phyloP scores from a whole-genome alignment of 2,113 vertebrate species.

The Strix aluco region DNA sequence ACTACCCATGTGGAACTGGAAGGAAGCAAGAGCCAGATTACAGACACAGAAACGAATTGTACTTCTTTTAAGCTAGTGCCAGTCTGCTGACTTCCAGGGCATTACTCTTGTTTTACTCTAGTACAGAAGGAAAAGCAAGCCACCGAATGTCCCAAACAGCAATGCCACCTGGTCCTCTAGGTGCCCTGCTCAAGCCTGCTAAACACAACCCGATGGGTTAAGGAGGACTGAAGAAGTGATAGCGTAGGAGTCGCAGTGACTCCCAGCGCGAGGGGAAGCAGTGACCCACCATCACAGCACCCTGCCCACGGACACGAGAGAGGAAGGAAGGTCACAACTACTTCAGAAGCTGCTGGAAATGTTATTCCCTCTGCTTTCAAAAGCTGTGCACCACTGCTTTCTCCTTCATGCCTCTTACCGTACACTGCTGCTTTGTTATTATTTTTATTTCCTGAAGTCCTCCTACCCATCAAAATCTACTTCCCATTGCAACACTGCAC shows the following conservation, averaged over 20 bases:
- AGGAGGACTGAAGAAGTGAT: background rate
- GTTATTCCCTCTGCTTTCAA: background rate
- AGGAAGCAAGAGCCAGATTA: background rate
- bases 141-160: background rate
- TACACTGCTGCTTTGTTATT: background rate
- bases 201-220: background rate
- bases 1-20: background rate
- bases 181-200: background rate
- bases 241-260: accelerated
- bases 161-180: background rate
- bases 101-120: background rate
- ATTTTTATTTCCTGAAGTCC: conserved; percentile 9
- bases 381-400: background rate
- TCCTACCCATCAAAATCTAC: background rate
- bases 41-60: background rate
- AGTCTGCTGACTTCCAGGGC: background rate
- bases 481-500: background rate
- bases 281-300: background rate
- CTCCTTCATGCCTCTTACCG: background rate
- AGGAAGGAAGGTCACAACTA: background rate
- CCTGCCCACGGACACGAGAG: background rate
- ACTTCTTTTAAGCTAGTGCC: background rate
- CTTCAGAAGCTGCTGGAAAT: background rate
- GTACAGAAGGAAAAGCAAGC: background rate
- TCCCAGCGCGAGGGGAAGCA: background rate